Evolutionary conservation across 2,888 invertebrate species (phyloP).

Genomic region (Drosophila antonietae): DNA sequence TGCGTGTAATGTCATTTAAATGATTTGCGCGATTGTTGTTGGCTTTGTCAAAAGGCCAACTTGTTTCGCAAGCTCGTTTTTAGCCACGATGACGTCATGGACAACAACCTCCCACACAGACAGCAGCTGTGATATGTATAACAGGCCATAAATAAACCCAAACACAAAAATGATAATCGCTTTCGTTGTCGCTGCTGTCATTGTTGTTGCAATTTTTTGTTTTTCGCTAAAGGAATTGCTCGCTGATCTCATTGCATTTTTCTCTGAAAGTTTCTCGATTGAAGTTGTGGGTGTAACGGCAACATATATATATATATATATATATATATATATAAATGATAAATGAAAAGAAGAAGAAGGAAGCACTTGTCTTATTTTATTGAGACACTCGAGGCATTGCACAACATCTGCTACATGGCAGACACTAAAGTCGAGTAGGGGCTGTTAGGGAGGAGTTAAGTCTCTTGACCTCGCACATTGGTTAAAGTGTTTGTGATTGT

Average conservation of each 20-base stretch:
- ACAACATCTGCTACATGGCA: constrained; percentile 50
- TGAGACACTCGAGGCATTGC: constrained; percentile 57
- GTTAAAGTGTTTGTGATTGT: constrained; percentile 34
- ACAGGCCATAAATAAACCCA: constrained; percentile 65
- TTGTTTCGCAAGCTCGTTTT: constrained; percentile 64
- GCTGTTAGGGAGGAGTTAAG: constrained; percentile 1
- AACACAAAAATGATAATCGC: constrained; percentile 38
- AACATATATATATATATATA: not conserved
- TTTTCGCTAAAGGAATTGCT: constrained; percentile 43
- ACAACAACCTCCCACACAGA: constrained; percentile 64
- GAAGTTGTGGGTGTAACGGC: constrained; percentile 48
- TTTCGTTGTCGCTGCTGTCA: constrained; percentile 29
- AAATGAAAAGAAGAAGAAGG: constrained; percentile 8
- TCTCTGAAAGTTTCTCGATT: constrained; percentile 33
- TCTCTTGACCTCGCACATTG: constrained; percentile 66
- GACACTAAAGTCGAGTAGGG: not conserved
- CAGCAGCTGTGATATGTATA: constrained; percentile 58
- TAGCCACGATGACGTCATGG: constrained; percentile 68
- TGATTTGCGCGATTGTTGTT: constrained; percentile 69
- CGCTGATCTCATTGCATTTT: constrained; percentile 74
- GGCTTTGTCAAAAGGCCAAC: constrained; percentile 71
- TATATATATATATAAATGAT: constrained; percentile 8
- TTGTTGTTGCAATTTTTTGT: constrained; percentile 31
- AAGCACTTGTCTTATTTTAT: constrained; percentile 42
- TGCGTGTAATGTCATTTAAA: constrained; percentile 80